phyloP scores from a whole-genome alignment of 2,113 vertebrate genomes.

The Tapirus terrestris region DNA sequence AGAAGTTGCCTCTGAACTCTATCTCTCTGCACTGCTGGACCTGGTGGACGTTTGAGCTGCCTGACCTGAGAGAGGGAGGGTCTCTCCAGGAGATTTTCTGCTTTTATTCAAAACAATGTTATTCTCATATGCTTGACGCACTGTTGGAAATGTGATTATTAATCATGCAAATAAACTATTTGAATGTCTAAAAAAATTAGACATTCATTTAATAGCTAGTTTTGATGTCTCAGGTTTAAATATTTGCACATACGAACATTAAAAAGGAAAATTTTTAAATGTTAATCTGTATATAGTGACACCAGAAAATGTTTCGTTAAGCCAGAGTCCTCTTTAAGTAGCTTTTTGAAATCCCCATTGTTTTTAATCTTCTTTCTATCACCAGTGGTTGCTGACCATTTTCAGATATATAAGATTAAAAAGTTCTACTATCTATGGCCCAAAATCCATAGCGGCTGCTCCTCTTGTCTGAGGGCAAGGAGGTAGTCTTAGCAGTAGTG shows the following conservation, averaged over 20 bases:
- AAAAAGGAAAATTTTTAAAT: background rate
- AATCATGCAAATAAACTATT: slow-evolving; percentile 66
- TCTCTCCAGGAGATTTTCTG: background rate
- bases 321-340: background rate
- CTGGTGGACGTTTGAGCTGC: slow-evolving; percentile 89
- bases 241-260: background rate
- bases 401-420: background rate
- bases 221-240: slow-evolving; percentile 8
- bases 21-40: slow-evolving; percentile 87
- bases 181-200: background rate
- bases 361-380: background rate
- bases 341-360: background rate
- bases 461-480: background rate
- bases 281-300: background rate
- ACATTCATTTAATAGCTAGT: background rate
- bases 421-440: background rate
- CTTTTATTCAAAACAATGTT: slow-evolving; percentile 51
- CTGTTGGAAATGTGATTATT: background rate
- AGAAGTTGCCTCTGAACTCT: slow-evolving; percentile 82
- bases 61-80: background rate
- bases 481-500: background rate
- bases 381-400: background rate
- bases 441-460: background rate
- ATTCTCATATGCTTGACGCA: background rate
- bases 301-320: slow-evolving; percentile 23